Evolutionary conservation across 2,888 invertebrate genomes (phyloP).

Genomic region (Phragmatobia fuliginosa): DNA sequence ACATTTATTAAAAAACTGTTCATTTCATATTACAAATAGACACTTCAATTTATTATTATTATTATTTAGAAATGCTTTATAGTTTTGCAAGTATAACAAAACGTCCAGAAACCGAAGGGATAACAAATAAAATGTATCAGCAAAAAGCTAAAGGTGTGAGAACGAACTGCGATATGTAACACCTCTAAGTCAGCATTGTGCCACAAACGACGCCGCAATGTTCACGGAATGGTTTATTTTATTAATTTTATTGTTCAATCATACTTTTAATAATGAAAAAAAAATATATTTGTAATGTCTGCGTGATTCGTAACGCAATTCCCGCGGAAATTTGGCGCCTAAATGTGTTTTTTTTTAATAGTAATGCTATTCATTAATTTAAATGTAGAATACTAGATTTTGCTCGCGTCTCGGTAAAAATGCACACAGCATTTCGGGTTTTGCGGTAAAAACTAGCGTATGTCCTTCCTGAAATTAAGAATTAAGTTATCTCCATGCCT

Average conservation of each 20-base stretch:
- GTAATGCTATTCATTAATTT: not conserved
- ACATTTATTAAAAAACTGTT: too few relatives aligned
- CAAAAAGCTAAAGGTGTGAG: slow-evolving; percentile 46
- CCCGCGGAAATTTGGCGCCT: not conserved
- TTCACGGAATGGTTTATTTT: slow-evolving; percentile 38
- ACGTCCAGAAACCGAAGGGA: slow-evolving; percentile 17
- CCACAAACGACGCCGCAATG: slow-evolving; percentile 37
- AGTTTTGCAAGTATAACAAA: slow-evolving; percentile 1
- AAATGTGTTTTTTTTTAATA: not conserved
- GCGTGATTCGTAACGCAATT: not conserved
- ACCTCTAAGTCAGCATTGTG: slow-evolving; percentile 43
- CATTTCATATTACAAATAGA: too few relatives aligned
- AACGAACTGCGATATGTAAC: slow-evolving; percentile 46
- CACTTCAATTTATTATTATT: too few relatives aligned
- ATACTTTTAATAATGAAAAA: not conserved
- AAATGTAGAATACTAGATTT: not conserved
- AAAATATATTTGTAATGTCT: not conserved
- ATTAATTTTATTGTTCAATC: slow-evolving; percentile 18
- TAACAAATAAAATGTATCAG: slow-evolving; percentile 25
- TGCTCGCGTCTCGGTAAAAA: too few relatives aligned
- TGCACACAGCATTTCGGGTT: too few relatives aligned
- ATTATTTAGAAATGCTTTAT: slow-evolving; percentile 12
- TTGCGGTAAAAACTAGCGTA: too few relatives aligned
- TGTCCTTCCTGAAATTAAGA: too few relatives aligned
- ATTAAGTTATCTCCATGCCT: too few relatives aligned